Base-by-base conservation (phyloP, 1,140 invertebrate genomes). In the Aphelenchoides besseyi region DNA sequence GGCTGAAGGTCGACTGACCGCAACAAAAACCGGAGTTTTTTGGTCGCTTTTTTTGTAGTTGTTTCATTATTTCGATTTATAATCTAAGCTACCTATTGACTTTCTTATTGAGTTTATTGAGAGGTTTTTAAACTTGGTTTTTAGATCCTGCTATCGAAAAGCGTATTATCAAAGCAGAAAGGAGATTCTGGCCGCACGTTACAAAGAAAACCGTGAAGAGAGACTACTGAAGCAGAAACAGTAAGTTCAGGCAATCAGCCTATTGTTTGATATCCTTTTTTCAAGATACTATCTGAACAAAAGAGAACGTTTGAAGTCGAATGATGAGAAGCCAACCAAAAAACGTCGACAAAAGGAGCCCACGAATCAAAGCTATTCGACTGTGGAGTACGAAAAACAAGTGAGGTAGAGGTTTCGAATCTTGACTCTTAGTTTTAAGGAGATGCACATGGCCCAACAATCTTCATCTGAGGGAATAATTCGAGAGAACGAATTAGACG, bases 381-480 rank as follows among this genome's bases (percentile, higher is more conserved):
- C 18, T 5, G 55, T 23, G 5, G 18, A 48, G 12, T 12, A 23
- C 41, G 41, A 48, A 23, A 48, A 48, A 48, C 41, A 48, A 23
- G 41, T 48, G 41, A 48, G n/a, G 41, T 48, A 23, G 41, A 48
- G 12, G 12, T 48, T 48, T 48, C 41, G 41, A 48, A 48, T 48
- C 12, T 48, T 48, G 12, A 12, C 41, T 48, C 41, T 48, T 12
- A 48, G 12, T 23, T 23, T 48, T 23, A 23, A 48, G 12, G 41
- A 23, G 23, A 48, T 48, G 41, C 41, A n/a, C n/a, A n/a, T n/a
- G n/a, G n/a, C 37, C n/a, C 37, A 59, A 33, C 55, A 5, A 18
- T 59, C 55, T 59, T 59, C 55, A 12, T 59, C 55, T 23, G 41
- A 48, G 12, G 41, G 41, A 48, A 48, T 48, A 23, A 48, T 48